Evolutionary conservation across 2,888 invertebrate species (phyloP).

Genomic region (Leptarthrus brevirostris): DNA sequence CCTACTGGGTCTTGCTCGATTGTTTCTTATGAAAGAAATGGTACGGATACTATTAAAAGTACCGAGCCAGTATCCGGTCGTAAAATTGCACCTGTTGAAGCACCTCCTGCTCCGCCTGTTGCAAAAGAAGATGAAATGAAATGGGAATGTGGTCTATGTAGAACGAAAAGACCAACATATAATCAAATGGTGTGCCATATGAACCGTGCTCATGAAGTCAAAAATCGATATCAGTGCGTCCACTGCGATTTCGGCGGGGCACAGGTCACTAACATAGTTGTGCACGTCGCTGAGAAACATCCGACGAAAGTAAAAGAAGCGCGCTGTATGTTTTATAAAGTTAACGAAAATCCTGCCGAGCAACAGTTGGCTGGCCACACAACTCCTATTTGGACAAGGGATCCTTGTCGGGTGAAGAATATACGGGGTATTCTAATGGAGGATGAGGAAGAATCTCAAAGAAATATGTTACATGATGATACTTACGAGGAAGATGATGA

Average conservation of each 20-base stretch:
- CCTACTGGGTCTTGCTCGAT: constrained; percentile 53
- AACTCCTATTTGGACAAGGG: constrained; percentile 72
- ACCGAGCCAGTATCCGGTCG: constrained; percentile 50
- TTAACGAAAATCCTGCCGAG: constrained; percentile 11
- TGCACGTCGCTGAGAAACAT: constrained; percentile 74
- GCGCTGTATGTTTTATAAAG: constrained; percentile 50
- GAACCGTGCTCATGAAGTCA: constrained; percentile 70
- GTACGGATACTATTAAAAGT: constrained; percentile 51
- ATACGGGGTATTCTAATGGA: constrained; percentile 73
- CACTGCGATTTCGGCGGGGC: constrained; percentile 73
- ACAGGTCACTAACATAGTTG: constrained; percentile 70
- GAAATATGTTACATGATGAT: background rate
- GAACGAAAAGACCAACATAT: constrained; percentile 55
- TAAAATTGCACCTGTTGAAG: constrained; percentile 34
- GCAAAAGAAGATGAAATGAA: constrained; percentile 51
- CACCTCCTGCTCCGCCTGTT: constrained; percentile 45
- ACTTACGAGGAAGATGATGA: background rate
- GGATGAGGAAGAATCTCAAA: constrained; percentile 62
- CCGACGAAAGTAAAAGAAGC: constrained; percentile 59
- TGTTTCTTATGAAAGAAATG: constrained; percentile 55
- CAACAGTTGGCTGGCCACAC: background rate
- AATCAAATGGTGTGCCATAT: constrained; percentile 57
- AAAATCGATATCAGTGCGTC: constrained; percentile 77
- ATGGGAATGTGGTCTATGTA: constrained; percentile 58
- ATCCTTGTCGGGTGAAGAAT: constrained; percentile 69